These are phyloP conservation scores for Aelia acuminata DNA, from an alignment of 2,888 invertebrate genomes.

Conservation along the genomic window DNA sequence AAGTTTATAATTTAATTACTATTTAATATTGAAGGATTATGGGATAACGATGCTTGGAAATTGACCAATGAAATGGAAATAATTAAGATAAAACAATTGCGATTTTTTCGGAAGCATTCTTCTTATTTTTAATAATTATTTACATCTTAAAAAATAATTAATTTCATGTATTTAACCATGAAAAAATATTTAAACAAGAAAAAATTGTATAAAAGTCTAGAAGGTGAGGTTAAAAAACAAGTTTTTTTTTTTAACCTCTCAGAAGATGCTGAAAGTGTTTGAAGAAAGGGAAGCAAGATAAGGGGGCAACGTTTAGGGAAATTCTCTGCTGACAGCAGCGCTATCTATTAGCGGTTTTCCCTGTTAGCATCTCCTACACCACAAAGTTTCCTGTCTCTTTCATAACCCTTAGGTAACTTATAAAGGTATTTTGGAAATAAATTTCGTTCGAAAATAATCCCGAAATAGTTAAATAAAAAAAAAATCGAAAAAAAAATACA, in stretches of 20 bases:
- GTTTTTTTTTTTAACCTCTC: neutral
- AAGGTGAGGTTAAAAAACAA: neutral
- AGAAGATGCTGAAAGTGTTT: conserved; percentile 10
- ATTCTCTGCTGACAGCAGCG: conserved; percentile 17
- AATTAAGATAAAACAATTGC: too few species aligned
- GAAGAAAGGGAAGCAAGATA: conserved; percentile 9
- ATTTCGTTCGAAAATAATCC: too few species aligned
- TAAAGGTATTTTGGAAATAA: neutral
- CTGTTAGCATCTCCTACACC: neutral
- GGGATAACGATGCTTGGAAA: too few species aligned
- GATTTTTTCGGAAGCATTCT: too few species aligned
- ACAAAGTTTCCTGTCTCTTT: neutral
- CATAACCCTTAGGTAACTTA: neutral
- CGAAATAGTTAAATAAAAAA: too few species aligned
- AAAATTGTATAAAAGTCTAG: neutral
- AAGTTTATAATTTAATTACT: too few species aligned
- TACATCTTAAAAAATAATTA: too few species aligned
- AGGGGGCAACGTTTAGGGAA: neutral
- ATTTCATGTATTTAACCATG: neutral
- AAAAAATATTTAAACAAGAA: neutral
- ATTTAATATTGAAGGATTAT: too few species aligned
- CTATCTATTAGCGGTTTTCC: neutral
- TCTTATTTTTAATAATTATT: too few species aligned
- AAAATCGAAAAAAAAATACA: too few species aligned
- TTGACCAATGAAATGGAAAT: too few species aligned